Conservation (phyloP, 2,888 invertebrate genomes). For the Andrena camellia region DNA sequence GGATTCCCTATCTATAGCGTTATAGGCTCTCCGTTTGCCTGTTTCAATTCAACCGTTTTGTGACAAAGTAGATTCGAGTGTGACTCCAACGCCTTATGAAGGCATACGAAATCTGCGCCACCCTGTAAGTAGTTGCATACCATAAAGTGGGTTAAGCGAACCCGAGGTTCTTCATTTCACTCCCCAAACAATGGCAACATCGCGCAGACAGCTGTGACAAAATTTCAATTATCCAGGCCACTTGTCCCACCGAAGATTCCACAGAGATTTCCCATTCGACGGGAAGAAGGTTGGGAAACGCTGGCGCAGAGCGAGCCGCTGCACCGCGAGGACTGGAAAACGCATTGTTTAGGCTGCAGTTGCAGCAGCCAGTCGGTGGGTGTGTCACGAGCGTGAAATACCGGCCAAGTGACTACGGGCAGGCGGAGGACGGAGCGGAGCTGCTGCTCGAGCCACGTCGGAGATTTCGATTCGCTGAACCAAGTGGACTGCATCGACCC, state of each 20-base stretch:
- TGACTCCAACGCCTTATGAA: too few relatives aligned
- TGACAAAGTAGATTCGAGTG: too few relatives aligned
- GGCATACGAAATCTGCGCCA: too few relatives aligned
- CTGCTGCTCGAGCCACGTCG: slow-evolving; percentile 29
- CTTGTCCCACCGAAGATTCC: not conserved
- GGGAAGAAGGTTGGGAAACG: slow-evolving; percentile 50
- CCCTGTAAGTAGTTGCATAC: too few relatives aligned
- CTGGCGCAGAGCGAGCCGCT: slow-evolving; percentile 26
- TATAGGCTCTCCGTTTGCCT: too few relatives aligned
- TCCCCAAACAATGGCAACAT: too few relatives aligned
- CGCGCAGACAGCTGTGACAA: too few relatives aligned
- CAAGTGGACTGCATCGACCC: slow-evolving; percentile 8
- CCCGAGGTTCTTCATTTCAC: too few relatives aligned
- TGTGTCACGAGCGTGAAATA: slow-evolving; percentile 76
- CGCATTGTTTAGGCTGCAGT: slow-evolving; percentile 78
- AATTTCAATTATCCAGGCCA: too few relatives aligned
- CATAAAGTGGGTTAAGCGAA: too few relatives aligned
- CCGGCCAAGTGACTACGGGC: slow-evolving; percentile 66
- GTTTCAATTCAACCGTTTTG: too few relatives aligned
- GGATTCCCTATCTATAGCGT: too few relatives aligned
- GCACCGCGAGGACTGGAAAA: slow-evolving; percentile 74
- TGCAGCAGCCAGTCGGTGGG: slow-evolving; percentile 67
- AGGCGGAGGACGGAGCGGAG: slow-evolving; percentile 15
- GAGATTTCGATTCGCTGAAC: slow-evolving; percentile 44
- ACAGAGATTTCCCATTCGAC: not conserved